Evolutionary conservation across 1,140 invertebrate genomes (phyloP).

Genomic region (Drosophila triauraria): DNA sequence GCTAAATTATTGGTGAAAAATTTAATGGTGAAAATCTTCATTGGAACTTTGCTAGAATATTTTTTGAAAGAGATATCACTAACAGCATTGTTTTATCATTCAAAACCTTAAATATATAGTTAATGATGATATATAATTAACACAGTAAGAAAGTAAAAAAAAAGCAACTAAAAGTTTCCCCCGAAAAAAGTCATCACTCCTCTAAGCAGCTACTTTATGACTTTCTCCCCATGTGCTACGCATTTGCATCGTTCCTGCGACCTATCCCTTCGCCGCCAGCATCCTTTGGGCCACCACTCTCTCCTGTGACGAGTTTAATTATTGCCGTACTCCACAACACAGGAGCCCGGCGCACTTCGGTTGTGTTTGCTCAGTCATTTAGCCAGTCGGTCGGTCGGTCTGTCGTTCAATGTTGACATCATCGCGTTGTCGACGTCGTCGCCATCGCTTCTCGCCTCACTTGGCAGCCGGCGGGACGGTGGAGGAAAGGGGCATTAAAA

Average conservation of each 20-base stretch:
- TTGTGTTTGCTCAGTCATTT: constrained; percentile 76
- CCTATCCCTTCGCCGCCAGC: constrained; percentile 21
- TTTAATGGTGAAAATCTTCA: too few relatives aligned
- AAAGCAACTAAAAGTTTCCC: not conserved
- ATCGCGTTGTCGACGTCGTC: constrained; percentile 30
- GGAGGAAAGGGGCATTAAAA: constrained; percentile 68
- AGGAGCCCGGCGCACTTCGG: constrained; percentile 27
- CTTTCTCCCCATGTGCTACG: not conserved
- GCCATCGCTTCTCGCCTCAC: constrained; percentile 59
- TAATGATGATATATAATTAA: not conserved
- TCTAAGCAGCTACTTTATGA: not conserved
- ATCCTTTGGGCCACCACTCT: not conserved
- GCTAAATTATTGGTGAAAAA: too few relatives aligned
- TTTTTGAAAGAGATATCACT: too few relatives aligned
- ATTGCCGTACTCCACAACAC: constrained; percentile 44
- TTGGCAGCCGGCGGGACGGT: constrained; percentile 34
- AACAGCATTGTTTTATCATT: not conserved
- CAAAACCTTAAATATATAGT: not conserved
- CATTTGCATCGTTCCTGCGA: constrained; percentile 1
- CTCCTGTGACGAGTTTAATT: constrained; percentile 68
- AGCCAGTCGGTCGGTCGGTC: constrained; percentile 27
- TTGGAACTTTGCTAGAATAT: too few relatives aligned
- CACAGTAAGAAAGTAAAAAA: too few relatives aligned
- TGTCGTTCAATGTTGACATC: constrained; percentile 64
- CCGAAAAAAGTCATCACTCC: not conserved